A percentile compares a stretch with the other conserved stretches of the same genome.
Evolutionary conservation across 2,113 vertebrate genomes (phyloP).

Genomic region (Australoheros scitulus): DNA sequence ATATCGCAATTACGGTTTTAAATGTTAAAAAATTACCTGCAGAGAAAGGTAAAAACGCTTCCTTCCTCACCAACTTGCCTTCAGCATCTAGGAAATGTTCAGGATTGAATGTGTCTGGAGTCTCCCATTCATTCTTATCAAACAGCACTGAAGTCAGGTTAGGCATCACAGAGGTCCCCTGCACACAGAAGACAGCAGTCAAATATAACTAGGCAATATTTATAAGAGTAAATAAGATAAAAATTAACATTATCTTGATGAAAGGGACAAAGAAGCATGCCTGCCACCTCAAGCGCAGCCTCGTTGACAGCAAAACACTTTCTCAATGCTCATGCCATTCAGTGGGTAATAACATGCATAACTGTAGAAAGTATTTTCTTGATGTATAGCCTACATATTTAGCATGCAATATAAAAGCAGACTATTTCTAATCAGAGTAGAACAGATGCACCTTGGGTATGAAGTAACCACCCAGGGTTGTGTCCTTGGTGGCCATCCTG

Average conservation of each 20-base stretch:
- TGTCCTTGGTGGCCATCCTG: conserved; percentile 72
- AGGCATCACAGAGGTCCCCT: conserved; percentile 67
- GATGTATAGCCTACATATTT: background rate
- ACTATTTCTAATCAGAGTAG: background rate
- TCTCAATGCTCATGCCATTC: background rate
- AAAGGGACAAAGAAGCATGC: background rate
- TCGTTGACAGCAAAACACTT: background rate
- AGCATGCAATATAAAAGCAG: background rate
- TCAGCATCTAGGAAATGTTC: conserved; percentile 85
- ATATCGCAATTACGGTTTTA: accelerated
- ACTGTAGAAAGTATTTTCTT: background rate
- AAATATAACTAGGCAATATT: background rate
- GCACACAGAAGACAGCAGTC: background rate
- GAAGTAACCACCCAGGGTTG: conserved; percentile 71
- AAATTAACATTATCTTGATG: accelerated
- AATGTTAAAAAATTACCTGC: conserved; percentile 74
- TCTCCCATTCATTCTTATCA: conserved; percentile 84
- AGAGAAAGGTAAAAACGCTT: conserved; percentile 86
- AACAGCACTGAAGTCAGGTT: conserved; percentile 85
- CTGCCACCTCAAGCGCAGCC: background rate
- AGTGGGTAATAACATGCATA: background rate
- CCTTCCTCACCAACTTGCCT: conserved; percentile 82
- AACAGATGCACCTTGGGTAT: conserved; percentile 81
- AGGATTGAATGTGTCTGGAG: conserved; percentile 85
- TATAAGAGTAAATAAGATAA: background rate